These are phyloP conservation scores for Tanytarsus gracilentus DNA, from an alignment of 2,888 invertebrate genomes.

Conservation along the genomic window DNA sequence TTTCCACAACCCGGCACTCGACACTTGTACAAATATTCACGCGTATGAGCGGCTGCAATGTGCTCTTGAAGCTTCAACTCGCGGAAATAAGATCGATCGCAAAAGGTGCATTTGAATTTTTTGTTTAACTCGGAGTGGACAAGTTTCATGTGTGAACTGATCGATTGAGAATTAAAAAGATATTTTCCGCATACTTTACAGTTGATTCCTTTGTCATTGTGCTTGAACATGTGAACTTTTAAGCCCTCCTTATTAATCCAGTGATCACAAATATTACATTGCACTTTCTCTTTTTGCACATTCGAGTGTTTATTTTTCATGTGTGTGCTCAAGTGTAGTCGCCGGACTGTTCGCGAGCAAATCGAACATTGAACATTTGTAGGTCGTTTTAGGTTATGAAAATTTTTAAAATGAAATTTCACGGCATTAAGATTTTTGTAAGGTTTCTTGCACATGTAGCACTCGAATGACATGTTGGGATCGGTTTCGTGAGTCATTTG, in stretches of 20 bases:
- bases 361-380: background rate
- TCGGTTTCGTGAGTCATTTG: background rate
- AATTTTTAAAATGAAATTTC: background rate
- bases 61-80: background rate
- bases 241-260: background rate
- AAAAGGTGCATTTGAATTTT: background rate
- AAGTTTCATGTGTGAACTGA: background rate
- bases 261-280: conserved; percentile 4
- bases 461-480: background rate
- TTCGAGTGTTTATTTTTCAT: background rate
- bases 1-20: background rate
- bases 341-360: background rate
- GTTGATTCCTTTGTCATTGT: background rate
- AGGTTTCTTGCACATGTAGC: background rate
- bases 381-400: background rate
- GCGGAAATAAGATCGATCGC: background rate
- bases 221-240: background rate
- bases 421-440: background rate
- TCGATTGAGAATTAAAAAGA: background rate
- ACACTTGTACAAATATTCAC: background rate
- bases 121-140: background rate
- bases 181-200: background rate
- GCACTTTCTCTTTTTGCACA: background rate
- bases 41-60: background rate
- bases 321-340: background rate